Percentiles rank a stretch among this genome's conserved stretches.
Evolutionary conservation across 2,797 vertebrate genomes (phyloP).

Genomic region (Coendou prehensilis): DNA sequence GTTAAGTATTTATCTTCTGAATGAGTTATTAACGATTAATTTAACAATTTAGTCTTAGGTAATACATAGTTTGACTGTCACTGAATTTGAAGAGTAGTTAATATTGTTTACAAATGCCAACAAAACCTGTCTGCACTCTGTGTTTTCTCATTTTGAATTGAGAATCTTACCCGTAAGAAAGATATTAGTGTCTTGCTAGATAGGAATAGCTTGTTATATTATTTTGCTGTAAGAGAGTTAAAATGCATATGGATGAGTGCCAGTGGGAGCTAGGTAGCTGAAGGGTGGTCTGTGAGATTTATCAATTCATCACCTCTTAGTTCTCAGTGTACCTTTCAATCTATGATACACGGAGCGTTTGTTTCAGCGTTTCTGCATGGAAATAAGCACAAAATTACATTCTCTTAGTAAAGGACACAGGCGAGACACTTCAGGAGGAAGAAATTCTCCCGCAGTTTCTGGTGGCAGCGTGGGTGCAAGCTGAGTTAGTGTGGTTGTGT

Average conservation of each 20-base stretch:
- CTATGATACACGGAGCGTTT: neutral
- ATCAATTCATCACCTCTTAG: neutral
- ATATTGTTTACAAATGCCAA: neutral
- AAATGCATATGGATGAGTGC: neutral
- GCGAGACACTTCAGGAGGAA: neutral
- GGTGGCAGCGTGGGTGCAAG: fast-evolving
- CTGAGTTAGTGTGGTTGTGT: no score
- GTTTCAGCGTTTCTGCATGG: neutral
- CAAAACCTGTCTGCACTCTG: neutral
- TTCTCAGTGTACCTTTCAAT: neutral
- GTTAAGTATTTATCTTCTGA: neutral
- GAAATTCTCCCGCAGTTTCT: neutral
- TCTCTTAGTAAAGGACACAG: neutral
- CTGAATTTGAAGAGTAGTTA: neutral
- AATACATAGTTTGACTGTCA: neutral
- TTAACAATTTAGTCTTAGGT: neutral
- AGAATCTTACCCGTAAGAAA: neutral
- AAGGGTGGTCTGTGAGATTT: neutral
- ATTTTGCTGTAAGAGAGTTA: neutral
- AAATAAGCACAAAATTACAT: neutral
- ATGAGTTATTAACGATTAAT: neutral
- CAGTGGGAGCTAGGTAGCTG: neutral
- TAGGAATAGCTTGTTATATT: neutral
- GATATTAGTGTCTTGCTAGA: neutral
- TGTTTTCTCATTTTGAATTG: neutral